Evolutionary conservation across 2,888 invertebrate genomes (phyloP).

Genomic region (Acheta domesticus): DNA sequence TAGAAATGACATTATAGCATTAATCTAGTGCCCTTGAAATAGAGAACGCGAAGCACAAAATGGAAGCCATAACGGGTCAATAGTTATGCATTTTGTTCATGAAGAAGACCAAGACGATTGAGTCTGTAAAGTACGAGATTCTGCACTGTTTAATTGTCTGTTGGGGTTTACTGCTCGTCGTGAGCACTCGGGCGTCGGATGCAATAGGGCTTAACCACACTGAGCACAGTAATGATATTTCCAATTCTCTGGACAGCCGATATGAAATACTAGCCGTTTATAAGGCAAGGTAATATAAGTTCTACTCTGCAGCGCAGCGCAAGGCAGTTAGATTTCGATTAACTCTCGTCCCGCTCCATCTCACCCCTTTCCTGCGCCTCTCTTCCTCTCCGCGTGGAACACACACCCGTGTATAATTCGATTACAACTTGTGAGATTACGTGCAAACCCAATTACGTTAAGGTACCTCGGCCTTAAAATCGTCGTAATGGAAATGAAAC

Average conservation of each 20-base stretch:
- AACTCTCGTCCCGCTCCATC: slow-evolving; percentile 40
- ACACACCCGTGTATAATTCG: slow-evolving; percentile 44
- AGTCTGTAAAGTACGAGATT: background rate
- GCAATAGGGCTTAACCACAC: background rate
- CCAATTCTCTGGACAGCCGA: slow-evolving; percentile 4
- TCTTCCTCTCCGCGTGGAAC: slow-evolving; percentile 31
- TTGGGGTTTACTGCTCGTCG: background rate
- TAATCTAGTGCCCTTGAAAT: too few species aligned
- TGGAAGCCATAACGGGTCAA: too few species aligned
- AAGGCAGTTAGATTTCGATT: slow-evolving; percentile 42
- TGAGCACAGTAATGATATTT: background rate
- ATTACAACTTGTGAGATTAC: slow-evolving; percentile 53
- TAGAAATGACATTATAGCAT: too few species aligned
- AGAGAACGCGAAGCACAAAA: too few species aligned
- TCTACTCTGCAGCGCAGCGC: slow-evolving; percentile 19
- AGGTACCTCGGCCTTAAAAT: slow-evolving; percentile 53
- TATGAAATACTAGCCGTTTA: slow-evolving; percentile 18
- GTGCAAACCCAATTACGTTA: slow-evolving; percentile 51
- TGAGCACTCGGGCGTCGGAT: background rate
- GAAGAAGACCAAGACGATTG: too few species aligned
- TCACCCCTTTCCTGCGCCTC: slow-evolving; percentile 35
- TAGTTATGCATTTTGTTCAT: too few species aligned
- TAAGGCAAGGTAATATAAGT: slow-evolving; percentile 18
- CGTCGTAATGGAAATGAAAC: slow-evolving; percentile 52
- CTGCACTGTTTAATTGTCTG: background rate